Evolutionary conservation across 2,797 vertebrate genomes (phyloP).

Genomic region (Pangasius macronema): DNA sequence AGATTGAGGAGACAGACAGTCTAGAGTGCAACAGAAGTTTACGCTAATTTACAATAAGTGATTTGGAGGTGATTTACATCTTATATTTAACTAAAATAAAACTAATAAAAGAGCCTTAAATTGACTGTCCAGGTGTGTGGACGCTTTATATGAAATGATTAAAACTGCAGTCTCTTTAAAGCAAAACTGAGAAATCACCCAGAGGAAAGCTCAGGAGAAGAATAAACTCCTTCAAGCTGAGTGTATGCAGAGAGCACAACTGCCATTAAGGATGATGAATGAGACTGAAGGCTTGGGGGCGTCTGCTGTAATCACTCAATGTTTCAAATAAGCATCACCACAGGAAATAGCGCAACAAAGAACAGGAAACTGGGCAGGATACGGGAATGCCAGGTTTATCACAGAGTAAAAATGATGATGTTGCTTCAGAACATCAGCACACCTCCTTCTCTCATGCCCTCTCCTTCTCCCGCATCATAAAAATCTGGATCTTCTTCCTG

Average conservation of each 20-base stretch:
- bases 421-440: neutral
- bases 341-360: constrained; percentile 27
- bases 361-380: constrained; percentile 27
- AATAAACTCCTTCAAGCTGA: neutral
- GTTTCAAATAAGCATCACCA: neutral
- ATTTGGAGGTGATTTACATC: neutral
- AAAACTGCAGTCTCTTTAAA: neutral
- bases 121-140: neutral
- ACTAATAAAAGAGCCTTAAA: neutral
- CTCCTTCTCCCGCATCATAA: neutral
- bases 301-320: constrained; percentile 1
- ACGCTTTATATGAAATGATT: neutral
- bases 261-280: neutral
- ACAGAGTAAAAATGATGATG: constrained; percentile 9
- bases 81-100: neutral
- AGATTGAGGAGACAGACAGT: neutral
- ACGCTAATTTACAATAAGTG: neutral
- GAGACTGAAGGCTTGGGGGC: constrained; percentile 19
- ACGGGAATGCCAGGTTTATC: constrained; percentile 19
- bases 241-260: neutral
- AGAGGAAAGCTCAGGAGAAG: neutral
- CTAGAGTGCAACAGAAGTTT: neutral
- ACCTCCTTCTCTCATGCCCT: neutral
- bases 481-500: neutral
- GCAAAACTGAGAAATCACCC: neutral